Base-by-base conservation (phyloP, 2,113 vertebrate species). In the Morone saxatilis region DNA sequence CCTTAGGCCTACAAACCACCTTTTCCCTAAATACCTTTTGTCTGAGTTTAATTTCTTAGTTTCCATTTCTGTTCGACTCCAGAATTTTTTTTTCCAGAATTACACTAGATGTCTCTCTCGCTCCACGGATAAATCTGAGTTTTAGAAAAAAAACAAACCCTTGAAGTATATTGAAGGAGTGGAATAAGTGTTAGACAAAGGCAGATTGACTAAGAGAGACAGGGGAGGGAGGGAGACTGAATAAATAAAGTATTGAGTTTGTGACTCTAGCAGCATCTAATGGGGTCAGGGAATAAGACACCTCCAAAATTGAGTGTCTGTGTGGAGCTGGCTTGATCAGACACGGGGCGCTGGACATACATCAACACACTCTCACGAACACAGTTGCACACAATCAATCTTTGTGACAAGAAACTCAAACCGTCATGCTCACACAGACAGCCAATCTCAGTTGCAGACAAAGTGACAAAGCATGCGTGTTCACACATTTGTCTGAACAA, bases 31-130 rank as follows among this genome's bases (percentile, higher is more conserved):
- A n/a, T 16, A 47, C 12, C 8, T 51, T 4, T 51, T 53, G 8
- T 78, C 25, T 50, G 9, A 66, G 70, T 71, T 68, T 0, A 60
- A 56, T 70, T 5, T 31, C 25, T 25, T 25, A 25, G 25, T 25
- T 25, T 25, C 25, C 13, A 47, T 47, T 47, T 47, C 45, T 47
- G 10, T 47, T 62, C 77, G 16, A 66, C 2, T 12, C 5, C 5
- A 38, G 6, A n/a, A n/a, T n/a, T n/a, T n/a, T n/a, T n/a, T 83
- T 91, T 86, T 80, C 20, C 5, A 60, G 41, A 82, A 50, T 0
- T 71, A 74, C 95, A 94, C 93, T 94, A 94, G 95, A 93, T 95
- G 95, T 92, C 95, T 94, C 94, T 95, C 93, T 95, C 50, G 94
- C 95, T 96, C 94, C 94, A 95, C n/a, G 63, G 60, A 91, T 86